Base-by-base conservation (phyloP, 2,888 invertebrate genomes). In the Xestobium rufovillosum region DNA sequence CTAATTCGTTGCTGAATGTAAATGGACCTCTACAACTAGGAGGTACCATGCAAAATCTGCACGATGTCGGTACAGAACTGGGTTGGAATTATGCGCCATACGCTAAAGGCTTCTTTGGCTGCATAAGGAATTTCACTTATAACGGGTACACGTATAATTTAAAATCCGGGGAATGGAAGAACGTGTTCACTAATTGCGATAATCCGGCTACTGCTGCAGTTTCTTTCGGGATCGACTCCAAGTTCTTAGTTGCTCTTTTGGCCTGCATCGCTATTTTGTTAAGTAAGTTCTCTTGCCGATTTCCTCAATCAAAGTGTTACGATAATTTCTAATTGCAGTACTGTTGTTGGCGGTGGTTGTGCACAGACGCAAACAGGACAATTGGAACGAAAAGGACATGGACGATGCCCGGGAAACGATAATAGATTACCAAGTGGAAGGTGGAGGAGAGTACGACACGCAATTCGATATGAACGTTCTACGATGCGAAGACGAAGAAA, bases 351-450 rank as follows among this genome's bases (percentile, higher is more conserved):
- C 95, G 2, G 89, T 89, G 14, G 87, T 90, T 1, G 86, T 94
- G n/a, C 86, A 91, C 52, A 82, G 89, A 50, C 73, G 84, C 27
- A 78, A 89, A 49, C 84, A 88, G 39, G 86, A 87, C 53, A 86
- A 86, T 38, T 80, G 88, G 70, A 83, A 85, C 26, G 85, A 85
- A 58, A 90, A 90, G 59, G 91, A 95, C 53, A 81, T 92, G 48
- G 95, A 97, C 56, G 95, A 97, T 59, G 92, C 95, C 17, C 73
- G 96, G 40, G 97, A 97, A 64, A 98, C 92, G 55, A 94, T 98
- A 43, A 90, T 97, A 51, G 90, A 91, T 52, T 97, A 98, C 58
- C 91, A 94, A 58, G 96, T 97, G 56, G 97, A 98, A 65, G 97
- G 97, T 10, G 96, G 96, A 59, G 97, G 97, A 60, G 92, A 98